Base-by-base conservation (phyloP, 2,113 vertebrate genomes). In the Oplegnathus fasciatus region DNA sequence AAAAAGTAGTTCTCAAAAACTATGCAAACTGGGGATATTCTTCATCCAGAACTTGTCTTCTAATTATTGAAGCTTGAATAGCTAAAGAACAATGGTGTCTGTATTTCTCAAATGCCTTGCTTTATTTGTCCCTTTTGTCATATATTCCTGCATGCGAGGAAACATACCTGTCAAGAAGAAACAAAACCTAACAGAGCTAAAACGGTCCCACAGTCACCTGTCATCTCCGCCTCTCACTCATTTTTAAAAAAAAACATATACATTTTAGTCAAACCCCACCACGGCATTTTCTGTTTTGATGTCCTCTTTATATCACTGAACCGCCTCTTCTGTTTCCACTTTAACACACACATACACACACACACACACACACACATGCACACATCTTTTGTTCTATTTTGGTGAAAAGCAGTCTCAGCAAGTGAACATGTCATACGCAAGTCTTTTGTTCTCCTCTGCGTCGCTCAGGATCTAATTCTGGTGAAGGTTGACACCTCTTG, bases 381-480 rank as follows among this genome's bases (percentile, higher is more conserved):
- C 34, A 37, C 34, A 60, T 46, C 22, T 69, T 58, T 61, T 75
- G 80, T 89, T 86, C 77, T 89, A 83, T 85, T 89, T 68, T 66
- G 48, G 80, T 34, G 44, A 58, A 57, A 76, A 79, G 57, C 69
- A 34, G 22, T 28, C 67, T 74, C 61, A 80, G 82, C 76, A n/a
- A 73, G 76, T 34, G 80, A 85, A 61, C 75, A 67, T 60, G 75
- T 91, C 75, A 84, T 8, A 58, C 13, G 17, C 18, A 37, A 55
- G 42, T 80, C 66, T 37, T 66, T 86, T 88, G 48, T 86, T 89
- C 66, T 69, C 13, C 15, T 82, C 65, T 61, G 73, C 26, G 52
- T 64, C 71, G n/a, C 67, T 83, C 79, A 64, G 75, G 42, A 87
- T 84, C 78, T 89, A 78, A 88, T 82, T 84, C 76, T 82, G 61